Conservation (phyloP, 53 echinoderm and acorn worm genomes). For the Zoroaster sp. region DNA sequence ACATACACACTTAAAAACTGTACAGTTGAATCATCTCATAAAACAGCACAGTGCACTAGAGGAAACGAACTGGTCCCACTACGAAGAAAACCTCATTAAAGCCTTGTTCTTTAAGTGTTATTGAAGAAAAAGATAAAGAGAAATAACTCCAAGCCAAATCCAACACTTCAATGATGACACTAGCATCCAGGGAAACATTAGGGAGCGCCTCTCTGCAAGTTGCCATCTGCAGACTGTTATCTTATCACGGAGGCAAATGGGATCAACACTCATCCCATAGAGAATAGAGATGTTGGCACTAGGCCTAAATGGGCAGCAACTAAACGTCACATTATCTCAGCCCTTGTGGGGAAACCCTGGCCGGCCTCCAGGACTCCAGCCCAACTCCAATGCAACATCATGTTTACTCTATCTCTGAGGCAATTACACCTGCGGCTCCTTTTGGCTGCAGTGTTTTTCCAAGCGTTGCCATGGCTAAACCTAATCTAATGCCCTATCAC, state of each 20-base stretch:
- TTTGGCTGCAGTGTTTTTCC: neutral
- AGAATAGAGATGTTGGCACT: neutral
- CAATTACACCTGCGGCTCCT: neutral
- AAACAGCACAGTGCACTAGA: neutral
- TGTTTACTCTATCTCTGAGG: conserved; percentile 8
- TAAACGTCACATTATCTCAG: neutral
- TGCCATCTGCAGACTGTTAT: neutral
- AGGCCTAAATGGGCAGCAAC: neutral
- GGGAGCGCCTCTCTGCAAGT: neutral
- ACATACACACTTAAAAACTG: neutral
- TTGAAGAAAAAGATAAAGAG: neutral
- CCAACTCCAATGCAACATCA: neutral
- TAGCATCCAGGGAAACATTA: neutral
- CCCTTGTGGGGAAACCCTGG: neutral
- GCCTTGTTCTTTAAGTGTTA: neutral
- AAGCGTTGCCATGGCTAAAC: conserved; percentile 7
- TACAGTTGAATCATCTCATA: neutral
- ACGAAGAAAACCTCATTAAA: neutral
- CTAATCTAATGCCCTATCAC: neutral
- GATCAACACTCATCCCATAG: neutral
- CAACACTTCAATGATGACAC: neutral
- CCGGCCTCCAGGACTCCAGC: neutral
- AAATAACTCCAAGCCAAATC: neutral
- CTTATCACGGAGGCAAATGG: neutral
- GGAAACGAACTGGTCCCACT: neutral